A percentile compares a stretch with the other conserved stretches of the same genome.
These are phyloP conservation scores for Heterocephalus glaber DNA, from an alignment of 2,113 vertebrate genomes.

Conservation along the genomic window DNA sequence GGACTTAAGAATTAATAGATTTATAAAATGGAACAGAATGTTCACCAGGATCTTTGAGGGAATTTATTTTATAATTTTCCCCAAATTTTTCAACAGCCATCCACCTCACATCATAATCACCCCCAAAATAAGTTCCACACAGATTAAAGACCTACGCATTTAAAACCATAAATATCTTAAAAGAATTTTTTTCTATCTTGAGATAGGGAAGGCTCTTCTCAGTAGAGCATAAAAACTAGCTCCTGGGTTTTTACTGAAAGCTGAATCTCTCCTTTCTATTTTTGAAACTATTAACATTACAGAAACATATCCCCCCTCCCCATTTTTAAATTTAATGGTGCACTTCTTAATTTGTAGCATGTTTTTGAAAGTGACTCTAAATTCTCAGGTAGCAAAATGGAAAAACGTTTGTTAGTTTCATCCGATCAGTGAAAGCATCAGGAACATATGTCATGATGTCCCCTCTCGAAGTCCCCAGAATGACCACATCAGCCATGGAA, in stretches of 20 bases:
- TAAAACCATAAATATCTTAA: constrained; percentile 40
- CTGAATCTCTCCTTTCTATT: constrained; percentile 28
- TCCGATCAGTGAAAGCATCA: background rate
- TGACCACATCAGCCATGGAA: background rate
- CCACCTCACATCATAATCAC: background rate
- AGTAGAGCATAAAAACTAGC: background rate
- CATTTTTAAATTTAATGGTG: background rate
- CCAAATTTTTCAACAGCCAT: constrained; percentile 25
- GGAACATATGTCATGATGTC: constrained; percentile 25
- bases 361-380: constrained; percentile 43
- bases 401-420: constrained; percentile 52
- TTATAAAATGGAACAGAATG: constrained; percentile 47
- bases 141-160: constrained; percentile 13
- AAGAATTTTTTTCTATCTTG: constrained; percentile 33
- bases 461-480: background rate
- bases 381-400: constrained; percentile 17
- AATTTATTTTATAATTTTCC: constrained; percentile 45
- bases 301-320: background rate
- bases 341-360: background rate
- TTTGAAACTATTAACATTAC: constrained; percentile 27
- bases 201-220: constrained; percentile 21
- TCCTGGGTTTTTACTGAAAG: constrained; percentile 44
- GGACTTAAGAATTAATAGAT: constrained; percentile 35
- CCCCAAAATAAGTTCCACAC: background rate
- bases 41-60: constrained; percentile 43